Conservation (phyloP, 2,888 invertebrate genomes). For the Chaetogeoica ovagalla region DNA sequence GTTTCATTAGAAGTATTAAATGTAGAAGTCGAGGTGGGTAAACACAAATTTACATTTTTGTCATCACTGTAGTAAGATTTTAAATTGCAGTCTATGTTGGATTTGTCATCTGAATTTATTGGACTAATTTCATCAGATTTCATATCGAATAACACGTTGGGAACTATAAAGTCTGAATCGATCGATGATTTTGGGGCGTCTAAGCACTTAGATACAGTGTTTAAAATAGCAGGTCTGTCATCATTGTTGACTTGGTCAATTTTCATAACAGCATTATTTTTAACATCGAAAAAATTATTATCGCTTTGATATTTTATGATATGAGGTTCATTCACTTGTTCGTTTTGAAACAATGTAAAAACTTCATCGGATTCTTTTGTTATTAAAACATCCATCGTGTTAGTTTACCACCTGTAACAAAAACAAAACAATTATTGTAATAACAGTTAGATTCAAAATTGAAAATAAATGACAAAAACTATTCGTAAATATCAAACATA, state of each 20-base stretch:
- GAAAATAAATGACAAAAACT: background rate
- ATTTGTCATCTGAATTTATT: background rate
- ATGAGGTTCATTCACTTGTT: background rate
- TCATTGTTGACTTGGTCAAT: background rate
- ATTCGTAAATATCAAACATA: background rate
- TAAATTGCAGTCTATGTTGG: conserved; percentile 1
- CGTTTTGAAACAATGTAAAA: background rate
- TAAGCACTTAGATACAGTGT: background rate
- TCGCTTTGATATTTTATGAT: background rate
- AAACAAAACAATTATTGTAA: background rate
- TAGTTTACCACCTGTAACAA: conserved; percentile 20
- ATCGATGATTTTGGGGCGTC: conserved; percentile 7
- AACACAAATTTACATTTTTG: background rate
- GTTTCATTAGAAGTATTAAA: conserved; percentile 3
- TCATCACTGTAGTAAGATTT: background rate
- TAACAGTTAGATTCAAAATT: background rate
- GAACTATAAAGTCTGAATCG: conserved; percentile 25
- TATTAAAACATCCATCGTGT: conserved; percentile 26
- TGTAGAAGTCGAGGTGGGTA: background rate
- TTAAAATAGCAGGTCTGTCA: background rate
- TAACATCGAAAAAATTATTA: background rate
- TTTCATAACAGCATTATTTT: background rate
- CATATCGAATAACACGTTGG: conserved; percentile 18
- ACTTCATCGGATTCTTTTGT: conserved; percentile 22
- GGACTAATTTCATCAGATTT: conserved; percentile 20